Evolutionary conservation across 2,113 vertebrate genomes (phyloP).

Genomic region (Hemiprocne comata): DNA sequence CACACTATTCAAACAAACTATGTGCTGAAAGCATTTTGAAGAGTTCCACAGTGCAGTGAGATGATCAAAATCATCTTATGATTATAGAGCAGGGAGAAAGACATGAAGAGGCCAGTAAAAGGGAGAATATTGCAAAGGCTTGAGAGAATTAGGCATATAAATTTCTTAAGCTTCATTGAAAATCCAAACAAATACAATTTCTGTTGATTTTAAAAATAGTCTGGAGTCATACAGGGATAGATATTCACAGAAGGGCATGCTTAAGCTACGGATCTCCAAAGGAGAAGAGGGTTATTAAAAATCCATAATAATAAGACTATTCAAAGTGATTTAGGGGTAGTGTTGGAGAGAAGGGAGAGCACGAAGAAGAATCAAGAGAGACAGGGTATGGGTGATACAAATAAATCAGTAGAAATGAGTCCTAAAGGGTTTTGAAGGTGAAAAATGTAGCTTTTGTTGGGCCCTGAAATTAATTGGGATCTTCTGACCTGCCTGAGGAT

Average conservation of each 20-base stretch:
- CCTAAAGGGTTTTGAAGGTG: background rate
- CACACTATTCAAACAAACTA: background rate
- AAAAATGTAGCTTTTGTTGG: background rate
- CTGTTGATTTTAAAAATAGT: background rate
- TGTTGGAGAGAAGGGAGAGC: background rate
- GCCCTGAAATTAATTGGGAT: background rate
- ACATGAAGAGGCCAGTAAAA: background rate
- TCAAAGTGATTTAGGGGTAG: background rate
- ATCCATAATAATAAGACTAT: background rate
- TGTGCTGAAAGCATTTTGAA: background rate
- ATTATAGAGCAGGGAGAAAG: background rate
- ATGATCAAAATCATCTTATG: background rate
- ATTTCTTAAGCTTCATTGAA: background rate
- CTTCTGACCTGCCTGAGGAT: background rate
- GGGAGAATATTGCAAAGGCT: background rate
- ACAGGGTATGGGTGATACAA: fast-evolving
- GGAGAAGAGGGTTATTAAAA: background rate
- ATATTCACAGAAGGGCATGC: background rate
- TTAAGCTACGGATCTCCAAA: background rate
- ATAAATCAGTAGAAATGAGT: background rate
- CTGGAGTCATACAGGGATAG: background rate
- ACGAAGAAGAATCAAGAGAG: background rate
- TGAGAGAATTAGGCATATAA: background rate
- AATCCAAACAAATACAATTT: background rate
- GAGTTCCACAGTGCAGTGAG: background rate